Conservation (phyloP, 2,797 vertebrate genomes). For the Scyliorhinus canicula region DNA sequence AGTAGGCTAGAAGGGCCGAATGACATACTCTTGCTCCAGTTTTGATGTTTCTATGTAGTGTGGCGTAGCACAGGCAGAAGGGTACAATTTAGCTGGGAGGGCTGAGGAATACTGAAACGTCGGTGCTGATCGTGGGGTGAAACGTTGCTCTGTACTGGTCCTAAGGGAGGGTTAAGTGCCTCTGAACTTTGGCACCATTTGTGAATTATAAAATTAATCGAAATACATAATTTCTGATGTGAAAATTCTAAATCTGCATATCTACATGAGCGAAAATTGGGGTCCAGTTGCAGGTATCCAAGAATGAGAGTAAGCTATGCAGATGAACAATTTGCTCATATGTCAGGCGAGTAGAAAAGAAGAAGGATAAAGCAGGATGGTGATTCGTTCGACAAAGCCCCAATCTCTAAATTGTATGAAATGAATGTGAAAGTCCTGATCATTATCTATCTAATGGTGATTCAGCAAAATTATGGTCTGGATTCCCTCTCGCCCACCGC, state of each 20-base stretch:
- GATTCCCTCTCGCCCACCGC: no score
- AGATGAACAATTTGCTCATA: neutral
- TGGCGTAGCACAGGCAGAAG: neutral
- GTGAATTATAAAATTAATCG: no score
- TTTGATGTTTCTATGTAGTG: no score
- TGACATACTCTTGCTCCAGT: no score
- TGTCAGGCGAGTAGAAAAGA: neutral
- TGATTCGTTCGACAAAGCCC: neutral
- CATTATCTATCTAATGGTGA: neutral
- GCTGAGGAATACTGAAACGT: neutral
- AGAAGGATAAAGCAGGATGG: neutral
- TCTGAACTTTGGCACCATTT: neutral
- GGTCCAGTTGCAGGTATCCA: neutral
- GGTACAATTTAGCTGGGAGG: neutral
- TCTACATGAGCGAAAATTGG: neutral
- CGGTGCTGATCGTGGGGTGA: no score
- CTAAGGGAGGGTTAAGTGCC: neutral
- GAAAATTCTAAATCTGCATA: neutral
- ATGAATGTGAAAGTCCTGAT: neutral
- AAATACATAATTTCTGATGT: no score
- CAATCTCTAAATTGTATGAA: neutral
- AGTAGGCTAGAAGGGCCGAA: no score
- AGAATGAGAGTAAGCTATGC: neutral
- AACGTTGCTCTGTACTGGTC: neutral
- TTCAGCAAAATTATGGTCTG: neutral